Percentiles rank a stretch among this genome's conserved stretches.
Conservation (phyloP, 2,797 vertebrate genomes). For the Orientallactaga sibirica region DNA sequence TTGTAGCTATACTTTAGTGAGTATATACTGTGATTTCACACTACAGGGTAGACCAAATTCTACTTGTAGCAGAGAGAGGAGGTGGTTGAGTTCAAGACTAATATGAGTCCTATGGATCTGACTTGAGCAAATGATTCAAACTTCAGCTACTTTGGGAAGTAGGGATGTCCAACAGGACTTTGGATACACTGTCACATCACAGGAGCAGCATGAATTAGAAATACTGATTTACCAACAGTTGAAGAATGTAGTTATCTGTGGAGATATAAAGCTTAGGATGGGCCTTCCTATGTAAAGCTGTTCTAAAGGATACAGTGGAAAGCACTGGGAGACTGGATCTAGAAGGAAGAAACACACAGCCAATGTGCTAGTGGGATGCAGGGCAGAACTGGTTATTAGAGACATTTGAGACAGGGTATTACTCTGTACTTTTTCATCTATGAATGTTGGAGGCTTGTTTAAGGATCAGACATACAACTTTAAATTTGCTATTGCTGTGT, state of each 20-base stretch:
- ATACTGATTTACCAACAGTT: not conserved
- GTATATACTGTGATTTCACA: not conserved
- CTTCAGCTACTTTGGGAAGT: slow-evolving; percentile 3
- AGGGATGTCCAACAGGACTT: not conserved
- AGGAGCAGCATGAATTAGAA: not conserved
- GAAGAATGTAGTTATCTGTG: slow-evolving; percentile 4
- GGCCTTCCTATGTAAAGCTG: not conserved
- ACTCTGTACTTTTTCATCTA: not conserved
- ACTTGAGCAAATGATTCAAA: not conserved
- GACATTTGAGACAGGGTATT: not conserved
- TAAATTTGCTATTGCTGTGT: not conserved
- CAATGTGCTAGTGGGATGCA: not conserved
- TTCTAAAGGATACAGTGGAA: not conserved
- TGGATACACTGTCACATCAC: not conserved
- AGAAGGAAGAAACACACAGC: slow-evolving; percentile 3
- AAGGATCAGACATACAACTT: not conserved
- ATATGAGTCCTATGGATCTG: not conserved
- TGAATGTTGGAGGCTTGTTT: not conserved
- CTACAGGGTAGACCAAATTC: not conserved
- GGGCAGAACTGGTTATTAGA: not conserved
- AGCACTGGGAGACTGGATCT: not conserved
- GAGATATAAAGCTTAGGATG: not conserved
- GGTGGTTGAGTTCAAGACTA: not conserved
- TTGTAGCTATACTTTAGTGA: not conserved
- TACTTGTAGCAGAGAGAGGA: not conserved